phyloP scores from a whole-genome alignment of 2,888 invertebrate genomes.

The Lasioglossum figueresi region DNA sequence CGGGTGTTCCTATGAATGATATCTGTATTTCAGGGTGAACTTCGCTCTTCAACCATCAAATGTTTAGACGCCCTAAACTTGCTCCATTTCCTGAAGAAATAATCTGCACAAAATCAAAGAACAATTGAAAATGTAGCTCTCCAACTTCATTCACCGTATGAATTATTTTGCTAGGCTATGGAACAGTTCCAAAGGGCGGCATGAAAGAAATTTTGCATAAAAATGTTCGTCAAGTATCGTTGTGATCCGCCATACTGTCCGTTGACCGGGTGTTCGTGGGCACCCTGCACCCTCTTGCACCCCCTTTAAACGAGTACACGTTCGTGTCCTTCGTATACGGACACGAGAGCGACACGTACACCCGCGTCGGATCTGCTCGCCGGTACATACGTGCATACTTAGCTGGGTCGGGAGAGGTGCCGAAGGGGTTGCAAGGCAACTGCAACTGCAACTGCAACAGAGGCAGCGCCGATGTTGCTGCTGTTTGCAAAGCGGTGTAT shows the following conservation, averaged over 20 bases:
- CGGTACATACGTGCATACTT: constrained; percentile 62
- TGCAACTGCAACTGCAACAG: constrained; percentile 62
- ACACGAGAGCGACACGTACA: constrained; percentile 47
- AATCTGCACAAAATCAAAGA: no score
- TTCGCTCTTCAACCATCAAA: no score
- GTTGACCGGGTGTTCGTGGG: constrained; percentile 45
- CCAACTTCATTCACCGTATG: no score
- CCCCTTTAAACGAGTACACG: constrained; percentile 48
- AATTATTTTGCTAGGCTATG: no score
- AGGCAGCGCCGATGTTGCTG: constrained; percentile 67
- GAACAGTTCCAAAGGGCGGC: no score
- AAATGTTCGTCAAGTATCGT: background rate
- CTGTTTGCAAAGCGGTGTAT: constrained; percentile 82
- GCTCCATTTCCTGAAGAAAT: no score
- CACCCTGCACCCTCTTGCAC: background rate
- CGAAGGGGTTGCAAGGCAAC: constrained; percentile 71
- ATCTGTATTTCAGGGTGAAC: no score
- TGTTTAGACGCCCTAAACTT: no score
- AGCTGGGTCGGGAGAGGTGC: constrained; percentile 59
- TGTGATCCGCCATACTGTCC: constrained; percentile 1
- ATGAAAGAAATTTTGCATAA: background rate
- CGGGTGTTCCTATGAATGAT: background rate
- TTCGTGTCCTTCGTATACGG: constrained; percentile 20
- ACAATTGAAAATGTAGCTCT: no score
- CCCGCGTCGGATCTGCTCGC: constrained; percentile 42